These are phyloP conservation scores for Tetragnatha versicolor DNA, from an alignment of 1,140 invertebrate species.

Conservation along the genomic window DNA sequence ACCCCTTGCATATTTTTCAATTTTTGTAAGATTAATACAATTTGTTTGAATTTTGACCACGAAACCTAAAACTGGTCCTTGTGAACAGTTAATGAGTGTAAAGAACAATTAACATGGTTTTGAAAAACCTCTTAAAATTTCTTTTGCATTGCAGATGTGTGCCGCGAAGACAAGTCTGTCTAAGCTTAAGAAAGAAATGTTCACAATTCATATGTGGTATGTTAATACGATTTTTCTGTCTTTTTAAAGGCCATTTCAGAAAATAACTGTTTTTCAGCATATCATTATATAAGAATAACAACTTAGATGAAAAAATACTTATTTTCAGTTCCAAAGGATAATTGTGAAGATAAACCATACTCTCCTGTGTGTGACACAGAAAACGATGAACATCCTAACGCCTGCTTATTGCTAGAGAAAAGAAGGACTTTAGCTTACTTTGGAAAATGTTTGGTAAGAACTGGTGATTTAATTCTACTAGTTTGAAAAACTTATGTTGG, in stretches of 20 bases:
- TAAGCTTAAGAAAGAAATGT: conserved; percentile 73
- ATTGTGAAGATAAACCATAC: conserved; percentile 58
- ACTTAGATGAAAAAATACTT: not conserved
- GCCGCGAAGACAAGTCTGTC: conserved; percentile 75
- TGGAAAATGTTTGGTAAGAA: conserved; percentile 74
- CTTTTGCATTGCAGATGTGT: conserved; percentile 69
- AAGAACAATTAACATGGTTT: too few relatives aligned
- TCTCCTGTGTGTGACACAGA: conserved; percentile 73
- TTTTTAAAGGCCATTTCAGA: not conserved
- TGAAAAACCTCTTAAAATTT: too few relatives aligned
- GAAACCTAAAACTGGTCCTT: too few relatives aligned
- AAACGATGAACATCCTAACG: conserved; percentile 72
- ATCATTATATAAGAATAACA: not conserved
- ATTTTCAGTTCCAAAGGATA: conserved; percentile 14
- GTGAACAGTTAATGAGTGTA: too few relatives aligned
- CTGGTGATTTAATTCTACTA: not conserved
- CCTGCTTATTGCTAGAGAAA: conserved; percentile 75
- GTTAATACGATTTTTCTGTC: too few relatives aligned
- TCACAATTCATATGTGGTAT: conserved; percentile 83
- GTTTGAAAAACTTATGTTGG: conserved; percentile 5
- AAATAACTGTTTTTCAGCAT: not conserved
- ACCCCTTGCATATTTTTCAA: too few relatives aligned
- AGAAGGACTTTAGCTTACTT: conserved; percentile 75
- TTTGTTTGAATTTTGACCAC: too few relatives aligned
- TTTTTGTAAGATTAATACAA: too few relatives aligned